Percentiles rank a stretch among this genome's conserved stretches.
Conservation (phyloP, 2,113 vertebrate species). For the Tachysurus fulvidraco region DNA sequence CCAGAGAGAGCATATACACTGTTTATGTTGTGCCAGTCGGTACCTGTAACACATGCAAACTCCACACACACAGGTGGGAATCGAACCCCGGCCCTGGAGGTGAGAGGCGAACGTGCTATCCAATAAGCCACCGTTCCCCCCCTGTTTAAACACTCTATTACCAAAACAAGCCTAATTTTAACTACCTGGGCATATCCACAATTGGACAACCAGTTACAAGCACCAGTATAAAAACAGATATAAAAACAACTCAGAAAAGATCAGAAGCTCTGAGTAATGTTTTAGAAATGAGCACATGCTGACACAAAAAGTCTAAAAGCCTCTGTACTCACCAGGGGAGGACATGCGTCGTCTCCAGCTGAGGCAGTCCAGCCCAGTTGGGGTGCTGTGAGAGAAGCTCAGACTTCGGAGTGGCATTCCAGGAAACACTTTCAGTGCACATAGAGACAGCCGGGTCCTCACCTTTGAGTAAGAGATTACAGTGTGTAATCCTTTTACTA, state of each 20-base stretch:
- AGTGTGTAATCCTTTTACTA: background rate
- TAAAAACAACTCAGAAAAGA: background rate
- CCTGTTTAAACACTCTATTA: background rate
- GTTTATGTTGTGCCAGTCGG: too few species aligned
- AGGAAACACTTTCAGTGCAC: slow-evolving; percentile 62
- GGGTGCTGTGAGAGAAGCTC: slow-evolving; percentile 78
- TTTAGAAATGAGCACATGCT: background rate
- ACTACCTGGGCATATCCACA: background rate
- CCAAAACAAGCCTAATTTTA: background rate
- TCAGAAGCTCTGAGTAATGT: background rate
- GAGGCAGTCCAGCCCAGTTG: slow-evolving; percentile 69
- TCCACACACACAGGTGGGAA: too few species aligned
- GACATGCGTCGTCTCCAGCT: slow-evolving; percentile 64
- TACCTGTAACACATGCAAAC: too few species aligned
- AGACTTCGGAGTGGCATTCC: slow-evolving; percentile 66
- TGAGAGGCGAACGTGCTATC: too few species aligned
- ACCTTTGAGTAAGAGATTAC: slow-evolving; percentile 64
- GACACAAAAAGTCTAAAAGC: background rate
- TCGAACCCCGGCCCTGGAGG: too few species aligned
- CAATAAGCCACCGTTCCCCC: too few species aligned
- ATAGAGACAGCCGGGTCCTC: slow-evolving; percentile 57
- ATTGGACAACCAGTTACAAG: background rate
- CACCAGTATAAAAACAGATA: background rate
- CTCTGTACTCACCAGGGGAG: slow-evolving; percentile 63
- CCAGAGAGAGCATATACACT: too few species aligned